Evolutionary conservation across 1,140 invertebrate genomes (phyloP).

Genomic region (Heliconius hewitsoni): DNA sequence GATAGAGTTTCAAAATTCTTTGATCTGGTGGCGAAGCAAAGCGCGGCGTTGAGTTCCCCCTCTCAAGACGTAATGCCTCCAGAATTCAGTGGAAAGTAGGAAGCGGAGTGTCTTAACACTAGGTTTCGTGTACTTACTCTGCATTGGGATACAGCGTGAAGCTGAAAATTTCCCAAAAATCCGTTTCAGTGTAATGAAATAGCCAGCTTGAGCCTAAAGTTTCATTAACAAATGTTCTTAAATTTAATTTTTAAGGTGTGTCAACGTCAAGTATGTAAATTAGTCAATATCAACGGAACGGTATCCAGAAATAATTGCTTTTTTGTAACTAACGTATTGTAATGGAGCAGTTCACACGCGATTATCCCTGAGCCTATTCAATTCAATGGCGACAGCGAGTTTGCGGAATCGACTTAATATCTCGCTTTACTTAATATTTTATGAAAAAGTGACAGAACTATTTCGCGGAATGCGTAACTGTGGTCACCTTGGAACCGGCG

Average conservation of each 20-base stretch:
- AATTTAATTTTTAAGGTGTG: too few species aligned
- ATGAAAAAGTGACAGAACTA: neutral
- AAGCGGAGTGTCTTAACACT: too few species aligned
- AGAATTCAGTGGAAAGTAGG: too few species aligned
- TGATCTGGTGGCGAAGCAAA: too few species aligned
- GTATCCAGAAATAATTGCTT: neutral
- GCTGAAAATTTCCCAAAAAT: neutral
- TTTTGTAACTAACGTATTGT: neutral
- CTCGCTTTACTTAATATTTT: constrained; percentile 6
- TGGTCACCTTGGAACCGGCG: constrained; percentile 29
- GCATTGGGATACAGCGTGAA: too few species aligned
- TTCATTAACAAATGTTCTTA: too few species aligned
- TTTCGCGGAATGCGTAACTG: constrained; percentile 13
- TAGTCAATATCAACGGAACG: neutral
- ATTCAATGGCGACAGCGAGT: neutral
- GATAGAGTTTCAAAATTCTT: too few species aligned
- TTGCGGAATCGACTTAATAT: constrained; percentile 18
- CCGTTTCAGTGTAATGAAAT: neutral
- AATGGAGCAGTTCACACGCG: constrained; percentile 7
- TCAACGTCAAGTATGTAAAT: neutral
- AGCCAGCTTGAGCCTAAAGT: neutral
- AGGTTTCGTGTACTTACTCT: too few species aligned
- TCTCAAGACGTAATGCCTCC: too few species aligned
- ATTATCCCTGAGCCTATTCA: constrained; percentile 12
- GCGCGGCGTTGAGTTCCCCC: too few species aligned